Percentiles rank a stretch among this genome's conserved stretches.
phyloP scores from a whole-genome alignment of 1,140 invertebrate genomes.

The Drosophila mauritiana region DNA sequence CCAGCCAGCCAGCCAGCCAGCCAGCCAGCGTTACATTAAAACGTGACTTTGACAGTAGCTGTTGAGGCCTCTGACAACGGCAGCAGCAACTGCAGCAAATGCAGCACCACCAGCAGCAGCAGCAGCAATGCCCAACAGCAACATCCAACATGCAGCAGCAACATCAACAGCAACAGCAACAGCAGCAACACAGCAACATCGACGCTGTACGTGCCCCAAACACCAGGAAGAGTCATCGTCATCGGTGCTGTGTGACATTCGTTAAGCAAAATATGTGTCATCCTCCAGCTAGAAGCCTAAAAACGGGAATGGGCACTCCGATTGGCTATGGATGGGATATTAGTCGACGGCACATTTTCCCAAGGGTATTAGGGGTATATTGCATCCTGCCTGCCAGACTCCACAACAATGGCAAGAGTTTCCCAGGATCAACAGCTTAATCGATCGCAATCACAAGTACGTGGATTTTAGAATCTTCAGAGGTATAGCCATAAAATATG shows the following conservation, averaged over 20 bases:
- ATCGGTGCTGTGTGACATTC: conserved; percentile 69
- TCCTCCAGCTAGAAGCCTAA: conserved; percentile 28
- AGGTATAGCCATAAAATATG: conserved; percentile 14
- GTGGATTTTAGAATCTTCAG: conserved; percentile 7
- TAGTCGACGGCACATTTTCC: conserved; percentile 30
- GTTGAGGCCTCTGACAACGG: conserved; percentile 68
- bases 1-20: conserved; percentile 31
- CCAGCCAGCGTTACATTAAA: conserved; percentile 69
- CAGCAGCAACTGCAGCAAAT: conserved; percentile 23
- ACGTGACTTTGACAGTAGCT: conserved; percentile 81
- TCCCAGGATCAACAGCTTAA: conserved; percentile 19
- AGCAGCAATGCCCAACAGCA: conserved; percentile 48
- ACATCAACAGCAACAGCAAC: not conserved
- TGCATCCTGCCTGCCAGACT: not conserved
- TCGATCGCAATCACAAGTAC: conserved; percentile 2
- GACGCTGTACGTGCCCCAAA: conserved; percentile 35
- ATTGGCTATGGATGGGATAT: conserved; percentile 37
- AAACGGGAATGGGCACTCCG: conserved; percentile 30
- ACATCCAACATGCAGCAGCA: conserved; percentile 18
- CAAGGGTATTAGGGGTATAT: conserved; percentile 34
- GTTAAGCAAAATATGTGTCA: conserved; percentile 80
- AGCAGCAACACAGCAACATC: conserved; percentile 34
- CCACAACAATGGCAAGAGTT: conserved; percentile 11
- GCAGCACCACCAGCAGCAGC: conserved; percentile 24
- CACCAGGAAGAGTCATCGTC: conserved; percentile 41